Percentiles rank a stretch among this genome's conserved stretches.
These are phyloP conservation scores for Argyrosomus regius DNA, from an alignment of 2,797 vertebrate species.

Conservation along the genomic window DNA sequence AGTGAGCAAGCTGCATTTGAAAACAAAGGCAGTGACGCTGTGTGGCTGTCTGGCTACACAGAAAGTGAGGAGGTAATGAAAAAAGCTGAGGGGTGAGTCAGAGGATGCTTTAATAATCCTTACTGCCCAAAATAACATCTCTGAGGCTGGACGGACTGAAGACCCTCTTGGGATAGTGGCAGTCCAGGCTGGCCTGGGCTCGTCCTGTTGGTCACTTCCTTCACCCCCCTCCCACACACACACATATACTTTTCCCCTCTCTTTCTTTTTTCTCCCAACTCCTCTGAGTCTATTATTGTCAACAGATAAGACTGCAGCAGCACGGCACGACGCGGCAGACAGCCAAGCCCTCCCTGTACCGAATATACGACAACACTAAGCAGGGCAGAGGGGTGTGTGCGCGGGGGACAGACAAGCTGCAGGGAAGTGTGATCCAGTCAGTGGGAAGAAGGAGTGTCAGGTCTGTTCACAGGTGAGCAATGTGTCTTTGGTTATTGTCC, in stretches of 20 bases:
- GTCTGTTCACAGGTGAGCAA: conserved; percentile 54
- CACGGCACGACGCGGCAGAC: conserved; percentile 47
- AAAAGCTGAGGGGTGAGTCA: conserved; percentile 79
- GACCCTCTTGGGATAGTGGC: conserved; percentile 52
- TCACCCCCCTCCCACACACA: conserved; percentile 15
- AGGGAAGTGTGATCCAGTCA: conserved; percentile 36
- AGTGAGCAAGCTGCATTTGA: conserved; percentile 76
- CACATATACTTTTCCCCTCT: conserved; percentile 3
- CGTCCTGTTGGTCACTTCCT: conserved; percentile 18
- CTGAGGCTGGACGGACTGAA: conserved; percentile 43
- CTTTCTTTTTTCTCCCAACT: conserved; percentile 27
- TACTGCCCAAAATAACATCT: conserved; percentile 76
- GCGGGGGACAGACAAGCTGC: conserved; percentile 14
- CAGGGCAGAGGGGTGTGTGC: conserved; percentile 29
- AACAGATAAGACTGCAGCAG: conserved; percentile 73
- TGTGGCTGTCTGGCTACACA: conserved; percentile 74
- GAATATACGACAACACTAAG: conserved; percentile 51
- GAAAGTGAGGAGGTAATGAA: conserved; percentile 77
- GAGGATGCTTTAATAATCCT: conserved; percentile 79
- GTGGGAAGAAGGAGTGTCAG: conserved; percentile 12
- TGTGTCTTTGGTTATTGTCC: conserved; percentile 55
- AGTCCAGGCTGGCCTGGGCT: conserved; percentile 36
- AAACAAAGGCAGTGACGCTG: conserved; percentile 77
- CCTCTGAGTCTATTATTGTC: conserved; percentile 66
- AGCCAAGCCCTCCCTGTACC: conserved; percentile 56